Conservation (phyloP, 2,888 invertebrate species). For the Neuroscelio doddi region DNA sequence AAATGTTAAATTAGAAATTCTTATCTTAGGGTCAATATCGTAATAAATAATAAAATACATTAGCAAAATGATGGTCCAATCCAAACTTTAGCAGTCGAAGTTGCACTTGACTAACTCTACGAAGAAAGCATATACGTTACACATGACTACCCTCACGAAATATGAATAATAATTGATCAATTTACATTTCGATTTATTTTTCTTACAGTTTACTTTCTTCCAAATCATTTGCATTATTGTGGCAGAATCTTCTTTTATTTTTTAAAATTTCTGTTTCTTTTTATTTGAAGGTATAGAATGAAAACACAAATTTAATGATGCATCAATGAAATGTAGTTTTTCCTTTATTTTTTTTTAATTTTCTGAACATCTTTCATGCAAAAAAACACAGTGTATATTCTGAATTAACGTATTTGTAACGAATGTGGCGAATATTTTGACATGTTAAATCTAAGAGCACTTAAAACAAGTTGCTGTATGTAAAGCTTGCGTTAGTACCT, state of each 20-base stretch:
- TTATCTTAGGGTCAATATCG: too few species aligned
- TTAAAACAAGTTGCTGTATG: constrained; percentile 27
- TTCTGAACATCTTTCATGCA: constrained; percentile 15
- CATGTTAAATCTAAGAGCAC: constrained; percentile 31
- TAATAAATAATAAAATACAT: too few species aligned
- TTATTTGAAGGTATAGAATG: constrained; percentile 15
- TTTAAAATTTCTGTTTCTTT: too few species aligned
- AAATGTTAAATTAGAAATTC: too few species aligned
- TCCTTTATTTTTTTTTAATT: constrained; percentile 9
- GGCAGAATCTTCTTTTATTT: too few species aligned
- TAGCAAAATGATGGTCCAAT: too few species aligned
- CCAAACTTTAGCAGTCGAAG: constrained; percentile 7
- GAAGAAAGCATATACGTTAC: constrained; percentile 41
- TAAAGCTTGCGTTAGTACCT: constrained; percentile 25
- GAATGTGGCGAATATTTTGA: constrained; percentile 18
- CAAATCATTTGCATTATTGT: too few species aligned
- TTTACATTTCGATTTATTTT: constrained; percentile 42
- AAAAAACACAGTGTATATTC: constrained; percentile 20
- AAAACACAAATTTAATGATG: constrained; percentile 13
- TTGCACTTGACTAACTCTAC: constrained; percentile 37
- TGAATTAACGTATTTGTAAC: constrained; percentile 1
- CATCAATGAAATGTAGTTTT: constrained; percentile 13
- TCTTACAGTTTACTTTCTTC: constrained; percentile 21
- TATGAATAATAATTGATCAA: constrained; percentile 33
- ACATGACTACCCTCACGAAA: constrained; percentile 28